Evolutionary conservation across 2,888 invertebrate species (phyloP).

Genomic region (Philereme vetulata): DNA sequence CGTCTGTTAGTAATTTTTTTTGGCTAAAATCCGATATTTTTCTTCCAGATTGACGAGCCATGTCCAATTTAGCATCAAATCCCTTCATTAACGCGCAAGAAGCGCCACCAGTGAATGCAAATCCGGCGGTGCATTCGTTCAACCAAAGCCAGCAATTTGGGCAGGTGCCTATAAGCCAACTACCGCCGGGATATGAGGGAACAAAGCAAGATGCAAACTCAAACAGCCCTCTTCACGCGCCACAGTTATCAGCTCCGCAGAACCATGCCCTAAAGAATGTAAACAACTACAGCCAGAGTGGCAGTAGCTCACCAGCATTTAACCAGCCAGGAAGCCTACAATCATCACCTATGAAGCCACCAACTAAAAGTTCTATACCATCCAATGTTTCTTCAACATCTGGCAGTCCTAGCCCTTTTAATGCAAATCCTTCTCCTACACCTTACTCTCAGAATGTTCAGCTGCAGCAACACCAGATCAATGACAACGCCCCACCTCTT

Average conservation of each 20-base stretch:
- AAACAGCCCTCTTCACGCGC: constrained; percentile 60
- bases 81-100: constrained; percentile 65
- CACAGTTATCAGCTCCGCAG: constrained; percentile 44
- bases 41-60: constrained; percentile 75
- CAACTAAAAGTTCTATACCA: constrained; percentile 47
- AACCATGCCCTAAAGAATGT: constrained; percentile 56
- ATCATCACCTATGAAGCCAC: constrained; percentile 59
- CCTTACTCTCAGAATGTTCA: constrained; percentile 57
- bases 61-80: constrained; percentile 77
- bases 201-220: constrained; percentile 72
- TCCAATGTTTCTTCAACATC: constrained; percentile 53
- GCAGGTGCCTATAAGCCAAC: constrained; percentile 62
- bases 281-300: constrained; percentile 69
- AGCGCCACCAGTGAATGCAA: constrained; percentile 57
- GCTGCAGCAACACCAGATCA: constrained; percentile 63
- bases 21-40: constrained; percentile 44
- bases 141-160: constrained; percentile 58
- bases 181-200: constrained; percentile 60
- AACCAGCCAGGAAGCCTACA: constrained; percentile 67
- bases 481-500: constrained; percentile 75
- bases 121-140: constrained; percentile 51
- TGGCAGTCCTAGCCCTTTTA: constrained; percentile 51
- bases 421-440: constrained; percentile 54
- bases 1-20: constrained; percentile 12
- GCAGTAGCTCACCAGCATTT: constrained; percentile 73